Conservation (phyloP, 2,797 vertebrate species). For the Anguilla megastoma region DNA sequence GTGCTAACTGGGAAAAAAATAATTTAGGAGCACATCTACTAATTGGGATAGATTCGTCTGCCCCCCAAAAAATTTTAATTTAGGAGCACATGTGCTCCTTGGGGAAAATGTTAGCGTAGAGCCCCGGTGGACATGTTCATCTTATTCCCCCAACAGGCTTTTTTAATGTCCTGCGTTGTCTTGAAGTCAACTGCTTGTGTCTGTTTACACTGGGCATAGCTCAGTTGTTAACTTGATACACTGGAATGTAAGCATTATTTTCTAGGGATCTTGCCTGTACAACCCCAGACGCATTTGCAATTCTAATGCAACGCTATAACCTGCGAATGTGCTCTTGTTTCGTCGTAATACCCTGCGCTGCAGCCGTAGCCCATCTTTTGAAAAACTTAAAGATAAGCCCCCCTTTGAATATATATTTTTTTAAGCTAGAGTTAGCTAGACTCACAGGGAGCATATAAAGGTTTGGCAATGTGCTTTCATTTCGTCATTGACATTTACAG, state of each 20-base stretch:
- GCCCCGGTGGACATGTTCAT: neutral
- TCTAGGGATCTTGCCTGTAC: neutral
- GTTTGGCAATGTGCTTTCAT: neutral
- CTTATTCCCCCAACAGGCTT: no score
- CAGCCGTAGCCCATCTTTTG: neutral
- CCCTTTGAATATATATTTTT: neutral
- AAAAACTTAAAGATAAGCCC: slow-evolving; percentile 1
- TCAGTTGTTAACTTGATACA: neutral
- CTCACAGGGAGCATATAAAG: neutral
- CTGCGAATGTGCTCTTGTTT: neutral
- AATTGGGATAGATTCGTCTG: neutral
- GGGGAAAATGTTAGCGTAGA: no score
- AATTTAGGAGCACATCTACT: no score
- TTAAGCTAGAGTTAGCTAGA: neutral
- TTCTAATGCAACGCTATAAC: neutral
- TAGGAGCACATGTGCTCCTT: no score
- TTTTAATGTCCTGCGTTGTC: neutral
- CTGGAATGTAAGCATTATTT: neutral
- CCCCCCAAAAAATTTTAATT: neutral
- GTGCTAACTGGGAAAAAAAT: no score
- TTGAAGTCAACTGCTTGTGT: neutral
- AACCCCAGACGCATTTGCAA: neutral
- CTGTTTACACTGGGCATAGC: neutral
- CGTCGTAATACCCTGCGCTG: neutral
- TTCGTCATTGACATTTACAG: neutral